Conservation (phyloP, 2,797 vertebrate genomes). For the Epinephelus awoara region DNA sequence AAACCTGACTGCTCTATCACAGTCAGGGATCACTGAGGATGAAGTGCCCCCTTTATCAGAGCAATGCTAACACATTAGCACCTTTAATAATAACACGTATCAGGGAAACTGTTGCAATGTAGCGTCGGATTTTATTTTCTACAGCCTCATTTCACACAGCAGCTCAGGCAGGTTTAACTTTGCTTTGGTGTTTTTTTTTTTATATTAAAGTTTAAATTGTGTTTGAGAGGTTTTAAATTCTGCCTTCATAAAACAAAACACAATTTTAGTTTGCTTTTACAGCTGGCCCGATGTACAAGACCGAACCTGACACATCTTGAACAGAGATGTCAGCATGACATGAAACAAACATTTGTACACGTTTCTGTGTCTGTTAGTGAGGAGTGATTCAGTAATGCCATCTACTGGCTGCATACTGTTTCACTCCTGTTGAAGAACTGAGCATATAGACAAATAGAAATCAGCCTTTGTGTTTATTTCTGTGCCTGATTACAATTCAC, state of each 20-base stretch:
- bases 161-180: neutral
- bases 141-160: neutral
- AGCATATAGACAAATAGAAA: slow-evolving; percentile 18
- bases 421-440: slow-evolving; percentile 22
- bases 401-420: slow-evolving; percentile 78
- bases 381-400: slow-evolving; percentile 80
- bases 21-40: neutral
- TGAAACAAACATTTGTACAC: slow-evolving; percentile 18
- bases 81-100: neutral
- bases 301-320: neutral
- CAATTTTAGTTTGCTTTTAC: neutral
- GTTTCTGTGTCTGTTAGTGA: slow-evolving; percentile 8
- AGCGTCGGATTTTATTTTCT: neutral
- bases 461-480: slow-evolving; percentile 21
- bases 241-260: neutral
- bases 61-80: neutral
- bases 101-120: neutral
- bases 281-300: neutral
- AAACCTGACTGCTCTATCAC: neutral
- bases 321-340: slow-evolving; percentile 35
- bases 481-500: slow-evolving; percentile 48
- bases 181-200: neutral
- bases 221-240: neutral
- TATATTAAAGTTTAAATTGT: neutral
- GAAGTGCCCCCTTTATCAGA: neutral